Percentiles rank a stretch among this genome's conserved stretches.
Evolutionary conservation across 2,797 vertebrate species (phyloP).

Genomic region (Euthynnus affinis): DNA sequence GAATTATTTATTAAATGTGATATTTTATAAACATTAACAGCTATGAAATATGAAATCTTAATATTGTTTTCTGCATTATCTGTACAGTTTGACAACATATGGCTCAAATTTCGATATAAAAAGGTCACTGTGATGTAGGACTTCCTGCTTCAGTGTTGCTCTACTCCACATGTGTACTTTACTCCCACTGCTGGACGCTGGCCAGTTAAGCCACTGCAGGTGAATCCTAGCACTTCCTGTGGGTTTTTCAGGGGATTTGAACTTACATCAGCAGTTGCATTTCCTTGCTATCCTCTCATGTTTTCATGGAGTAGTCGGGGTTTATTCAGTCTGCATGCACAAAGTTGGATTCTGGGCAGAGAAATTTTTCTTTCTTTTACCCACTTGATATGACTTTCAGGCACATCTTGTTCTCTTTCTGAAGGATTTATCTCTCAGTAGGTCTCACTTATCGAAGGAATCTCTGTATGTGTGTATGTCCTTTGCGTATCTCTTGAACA

Average conservation of each 20-base stretch:
- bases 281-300: constrained; percentile 9
- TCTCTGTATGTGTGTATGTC: too few species aligned
- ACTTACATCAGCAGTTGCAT: constrained; percentile 37
- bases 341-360: constrained; percentile 14
- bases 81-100: not conserved
- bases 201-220: constrained; percentile 54
- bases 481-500: too few species aligned
- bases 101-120: not conserved
- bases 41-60: constrained; percentile 9
- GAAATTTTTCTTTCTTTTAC: not conserved
- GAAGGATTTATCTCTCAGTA: not conserved
- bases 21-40: not conserved
- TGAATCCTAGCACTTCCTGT: constrained; percentile 47
- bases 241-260: constrained; percentile 39
- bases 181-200: constrained; percentile 12
- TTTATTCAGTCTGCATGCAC: constrained; percentile 19
- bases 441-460: too few species aligned
- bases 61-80: not conserved
- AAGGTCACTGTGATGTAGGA: not conserved
- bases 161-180: constrained; percentile 7
- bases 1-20: constrained; percentile 28
- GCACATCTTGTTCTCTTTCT: constrained; percentile 11
- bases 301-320: constrained; percentile 19
- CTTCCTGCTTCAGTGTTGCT: not conserved
- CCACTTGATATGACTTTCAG: constrained; percentile 3